A percentile compares a stretch with the other conserved stretches of the same genome.
Conservation (phyloP, 2,113 vertebrate genomes). For the Centrocercus urophasianus region DNA sequence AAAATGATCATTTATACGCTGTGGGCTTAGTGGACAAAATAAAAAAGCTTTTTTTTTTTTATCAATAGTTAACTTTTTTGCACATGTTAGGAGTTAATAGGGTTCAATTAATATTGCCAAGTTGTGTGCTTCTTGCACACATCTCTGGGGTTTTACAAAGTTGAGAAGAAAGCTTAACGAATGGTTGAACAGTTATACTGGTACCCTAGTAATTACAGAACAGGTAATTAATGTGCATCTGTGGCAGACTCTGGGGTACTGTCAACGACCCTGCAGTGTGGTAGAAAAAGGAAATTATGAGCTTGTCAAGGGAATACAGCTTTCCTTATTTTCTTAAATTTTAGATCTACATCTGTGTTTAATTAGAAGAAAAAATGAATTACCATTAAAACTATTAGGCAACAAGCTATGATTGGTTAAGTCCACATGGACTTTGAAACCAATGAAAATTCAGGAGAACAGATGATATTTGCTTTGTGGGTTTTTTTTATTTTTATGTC, state of each 20-base stretch:
- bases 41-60: constrained; percentile 60
- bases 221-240: constrained; percentile 83
- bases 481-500: neutral
- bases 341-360: constrained; percentile 80
- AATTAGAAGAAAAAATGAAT: constrained; percentile 81
- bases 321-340: constrained; percentile 77
- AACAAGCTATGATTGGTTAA: constrained; percentile 64
- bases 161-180: constrained; percentile 80
- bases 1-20: constrained; percentile 45
- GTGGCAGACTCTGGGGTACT: constrained; percentile 73
- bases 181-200: constrained; percentile 70
- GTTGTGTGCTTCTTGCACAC: constrained; percentile 41
- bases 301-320: constrained; percentile 73
- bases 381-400: constrained; percentile 74
- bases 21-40: constrained; percentile 48
- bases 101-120: constrained; percentile 79
- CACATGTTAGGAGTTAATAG: constrained; percentile 79
- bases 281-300: constrained; percentile 70
- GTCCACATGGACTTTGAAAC: constrained; percentile 60
- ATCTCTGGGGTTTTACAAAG: constrained; percentile 73
- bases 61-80: constrained; percentile 76
- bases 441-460: constrained; percentile 48
- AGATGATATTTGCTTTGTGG: neutral
- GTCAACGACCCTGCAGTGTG: constrained; percentile 72
- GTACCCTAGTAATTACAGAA: constrained; percentile 79